phyloP scores from a whole-genome alignment of 2,888 invertebrate species.

The Osmoderma eremita region DNA sequence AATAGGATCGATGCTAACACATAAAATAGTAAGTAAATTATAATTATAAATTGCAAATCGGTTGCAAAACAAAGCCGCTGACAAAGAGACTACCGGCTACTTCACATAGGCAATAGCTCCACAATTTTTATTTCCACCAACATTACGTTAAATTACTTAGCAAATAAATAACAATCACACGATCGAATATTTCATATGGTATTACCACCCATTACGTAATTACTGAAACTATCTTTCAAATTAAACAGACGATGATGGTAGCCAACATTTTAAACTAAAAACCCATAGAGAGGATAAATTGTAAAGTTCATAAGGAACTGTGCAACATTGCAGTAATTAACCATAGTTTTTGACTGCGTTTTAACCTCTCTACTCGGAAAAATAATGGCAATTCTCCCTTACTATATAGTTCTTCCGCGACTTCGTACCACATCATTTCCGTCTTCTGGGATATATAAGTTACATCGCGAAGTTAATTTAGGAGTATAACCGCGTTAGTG shows the following conservation, averaged over 20 bases:
- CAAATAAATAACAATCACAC: too few relatives aligned
- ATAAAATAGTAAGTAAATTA: too few relatives aligned
- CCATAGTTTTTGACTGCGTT: conserved; percentile 8
- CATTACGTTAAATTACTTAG: too few relatives aligned
- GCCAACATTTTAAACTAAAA: background rate
- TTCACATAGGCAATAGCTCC: too few relatives aligned
- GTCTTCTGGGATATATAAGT: background rate
- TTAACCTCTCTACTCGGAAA: background rate
- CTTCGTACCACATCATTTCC: background rate
- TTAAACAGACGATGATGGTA: conserved; percentile 6
- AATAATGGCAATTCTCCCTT: background rate
- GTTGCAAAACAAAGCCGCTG: too few relatives aligned
- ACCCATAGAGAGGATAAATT: background rate
- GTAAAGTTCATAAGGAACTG: background rate
- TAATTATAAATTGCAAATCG: too few relatives aligned
- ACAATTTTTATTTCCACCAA: too few relatives aligned
- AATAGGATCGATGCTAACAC: too few relatives aligned
- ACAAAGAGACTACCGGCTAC: too few relatives aligned
- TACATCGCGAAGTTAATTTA: background rate
- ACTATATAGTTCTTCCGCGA: background rate
- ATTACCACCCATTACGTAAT: too few relatives aligned
- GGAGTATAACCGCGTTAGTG: background rate
- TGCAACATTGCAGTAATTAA: background rate
- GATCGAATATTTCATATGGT: too few relatives aligned
- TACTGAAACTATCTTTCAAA: background rate